A percentile compares a stretch with the other conserved stretches of the same genome.
These are phyloP conservation scores for Pao palembangensis DNA, from an alignment of 2,113 vertebrate species.

Conservation along the genomic window DNA sequence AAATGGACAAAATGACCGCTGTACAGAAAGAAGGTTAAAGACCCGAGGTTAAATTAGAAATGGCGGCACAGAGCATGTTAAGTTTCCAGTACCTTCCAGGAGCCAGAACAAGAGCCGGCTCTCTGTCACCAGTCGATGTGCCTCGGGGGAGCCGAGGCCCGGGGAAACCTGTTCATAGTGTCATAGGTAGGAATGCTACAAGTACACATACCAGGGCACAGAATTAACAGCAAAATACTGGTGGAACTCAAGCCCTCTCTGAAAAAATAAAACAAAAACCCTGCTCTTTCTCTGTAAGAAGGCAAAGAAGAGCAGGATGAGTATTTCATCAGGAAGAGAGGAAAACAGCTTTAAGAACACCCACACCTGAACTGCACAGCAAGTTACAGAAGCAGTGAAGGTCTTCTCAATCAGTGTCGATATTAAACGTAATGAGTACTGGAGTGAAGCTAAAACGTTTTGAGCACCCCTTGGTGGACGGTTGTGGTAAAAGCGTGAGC, in stretches of 20 bases:
- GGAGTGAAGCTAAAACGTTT: too few relatives aligned
- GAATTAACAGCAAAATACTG: not conserved
- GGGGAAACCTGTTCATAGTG: slow-evolving; percentile 78
- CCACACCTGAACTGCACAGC: too few relatives aligned
- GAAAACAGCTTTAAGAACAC: slow-evolving; percentile 22
- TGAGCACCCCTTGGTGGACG: too few relatives aligned
- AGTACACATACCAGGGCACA: slow-evolving; percentile 24
- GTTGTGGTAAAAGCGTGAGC: too few relatives aligned
- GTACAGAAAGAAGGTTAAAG: not conserved
- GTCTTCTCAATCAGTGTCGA: too few relatives aligned
- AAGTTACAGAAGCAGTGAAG: too few relatives aligned
- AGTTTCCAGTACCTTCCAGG: slow-evolving; percentile 70
- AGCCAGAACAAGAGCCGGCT: slow-evolving; percentile 41
- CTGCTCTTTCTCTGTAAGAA: not conserved
- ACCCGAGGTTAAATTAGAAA: not conserved
- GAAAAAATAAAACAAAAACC: slow-evolving; percentile 4
- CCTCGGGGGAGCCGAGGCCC: slow-evolving; percentile 79
- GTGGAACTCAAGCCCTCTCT: slow-evolving; percentile 9
- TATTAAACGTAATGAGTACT: too few relatives aligned
- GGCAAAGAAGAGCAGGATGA: slow-evolving; percentile 18
- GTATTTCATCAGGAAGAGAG: slow-evolving; percentile 40
- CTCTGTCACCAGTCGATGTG: slow-evolving; percentile 78
- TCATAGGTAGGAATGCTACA: slow-evolving; percentile 77
- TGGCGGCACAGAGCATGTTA: not conserved
- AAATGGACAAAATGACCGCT: slow-evolving; percentile 15